Percentiles rank a stretch among this genome's conserved stretches.
phyloP scores from a whole-genome alignment of 2,888 invertebrate genomes.

The Malthinus seriepunctatus region DNA sequence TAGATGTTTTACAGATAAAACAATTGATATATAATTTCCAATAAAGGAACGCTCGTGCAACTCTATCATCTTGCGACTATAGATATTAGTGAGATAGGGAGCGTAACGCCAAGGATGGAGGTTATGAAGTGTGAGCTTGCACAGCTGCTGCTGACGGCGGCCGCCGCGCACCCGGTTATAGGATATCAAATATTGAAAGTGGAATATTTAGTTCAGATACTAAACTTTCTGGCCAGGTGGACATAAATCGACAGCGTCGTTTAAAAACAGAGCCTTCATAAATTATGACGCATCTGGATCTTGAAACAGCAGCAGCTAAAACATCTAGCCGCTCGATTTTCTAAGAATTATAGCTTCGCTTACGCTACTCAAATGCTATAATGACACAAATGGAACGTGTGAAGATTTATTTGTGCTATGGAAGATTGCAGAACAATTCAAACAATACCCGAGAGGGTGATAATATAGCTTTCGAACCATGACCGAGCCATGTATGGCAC shows the following conservation, averaged over 20 bases:
- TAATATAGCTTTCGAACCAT: conserved; percentile 38
- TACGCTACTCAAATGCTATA: conserved; percentile 29
- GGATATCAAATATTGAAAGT: conserved; percentile 54
- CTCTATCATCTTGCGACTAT: conserved; percentile 38
- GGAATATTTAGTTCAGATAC: conserved; percentile 45
- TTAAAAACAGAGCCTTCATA: conserved; percentile 29
- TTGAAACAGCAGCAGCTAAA: conserved; percentile 26
- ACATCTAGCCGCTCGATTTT: conserved; percentile 22
- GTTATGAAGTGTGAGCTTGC: conserved; percentile 54
- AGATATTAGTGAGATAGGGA: conserved; percentile 42
- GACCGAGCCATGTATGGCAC: conserved; percentile 34
- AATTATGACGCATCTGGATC: conserved; percentile 32
- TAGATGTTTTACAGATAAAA: conserved; percentile 30
- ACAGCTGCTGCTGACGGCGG: conserved; percentile 53
- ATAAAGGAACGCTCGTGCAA: conserved; percentile 34
- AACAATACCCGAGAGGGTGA: conserved; percentile 41
- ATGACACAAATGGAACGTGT: conserved; percentile 38
- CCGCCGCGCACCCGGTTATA: conserved; percentile 37
- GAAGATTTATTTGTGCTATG: conserved; percentile 38
- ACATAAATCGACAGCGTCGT: conserved; percentile 38
- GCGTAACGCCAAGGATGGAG: conserved; percentile 35
- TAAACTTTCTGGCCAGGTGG: conserved; percentile 39
- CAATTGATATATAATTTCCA: conserved; percentile 41
- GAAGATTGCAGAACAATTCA: conserved; percentile 42
- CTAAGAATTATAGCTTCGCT: conserved; percentile 27